Base-by-base conservation (phyloP, 2,797 vertebrate species). In the Gadopsis marmoratus region DNA sequence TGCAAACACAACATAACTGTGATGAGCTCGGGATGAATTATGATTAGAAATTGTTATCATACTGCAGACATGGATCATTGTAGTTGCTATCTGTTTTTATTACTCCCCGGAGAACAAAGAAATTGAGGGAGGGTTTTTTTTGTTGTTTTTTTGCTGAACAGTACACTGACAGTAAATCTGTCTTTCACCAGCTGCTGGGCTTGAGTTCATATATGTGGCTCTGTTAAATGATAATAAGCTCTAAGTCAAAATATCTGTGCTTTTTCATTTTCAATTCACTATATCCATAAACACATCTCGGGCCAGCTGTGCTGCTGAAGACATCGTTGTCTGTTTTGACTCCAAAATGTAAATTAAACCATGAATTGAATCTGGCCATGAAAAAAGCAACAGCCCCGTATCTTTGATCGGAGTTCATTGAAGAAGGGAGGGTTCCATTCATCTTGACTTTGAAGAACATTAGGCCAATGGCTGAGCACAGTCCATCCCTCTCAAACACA, bases 1-100 rank as follows among this genome's bases (percentile, higher is more conserved):
- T 89, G 91, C 90, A 91, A 89, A 90, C 82, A 91, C 90, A 91
- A 92, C 90, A 86, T 80, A 78, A 85, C 73, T 58, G 82, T 78
- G 81, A 91, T 67, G 84, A 91, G 87, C 84, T 76, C 7, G 3
- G 71, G 65, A 72, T 86, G 69, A 90, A 70, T 90, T 88, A 88
- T 71, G 88, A 86, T 63, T 78, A 58, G 78, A 82, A 69, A 84
- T 37, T 60, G 83, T 83, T 82, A 41, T 86, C 66, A 21, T 50
- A 23, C 51, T 62, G 75, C 73, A 43, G 65, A 76, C 85, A 74
- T 87, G 80, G 78, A 77, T 90, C 78, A 86, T 79, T 87, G 84
- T 90, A 72, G 82, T 72, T 74, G 56, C 81, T 67, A 71, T 88
- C 83, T 79, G 61, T 48, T 86, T 92, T 90, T 87, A 89, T 88